phyloP scores from a whole-genome alignment of 2,113 vertebrate genomes.

The Caranx melampygus region DNA sequence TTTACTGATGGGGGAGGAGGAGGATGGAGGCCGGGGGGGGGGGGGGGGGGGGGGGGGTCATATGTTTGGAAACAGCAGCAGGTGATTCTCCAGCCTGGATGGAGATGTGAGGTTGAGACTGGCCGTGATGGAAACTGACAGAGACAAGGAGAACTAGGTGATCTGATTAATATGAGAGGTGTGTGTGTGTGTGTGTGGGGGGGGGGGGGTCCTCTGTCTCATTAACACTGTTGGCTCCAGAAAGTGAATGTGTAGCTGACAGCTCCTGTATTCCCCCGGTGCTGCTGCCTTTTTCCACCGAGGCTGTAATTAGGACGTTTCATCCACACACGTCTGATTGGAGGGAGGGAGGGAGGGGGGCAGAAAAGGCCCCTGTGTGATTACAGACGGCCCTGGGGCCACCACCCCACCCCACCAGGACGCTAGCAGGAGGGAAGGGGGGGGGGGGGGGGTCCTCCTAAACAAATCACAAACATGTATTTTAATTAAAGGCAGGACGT shows the following conservation, averaged over 20 bases:
- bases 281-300: slow-evolving; percentile 47
- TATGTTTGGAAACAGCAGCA: slow-evolving; percentile 15
- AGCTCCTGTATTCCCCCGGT: slow-evolving; percentile 57
- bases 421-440: not conserved
- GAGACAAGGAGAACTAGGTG: slow-evolving; percentile 64
- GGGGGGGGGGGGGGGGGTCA: too few relatives aligned
- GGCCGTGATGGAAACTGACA: slow-evolving; percentile 53
- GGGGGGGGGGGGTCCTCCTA: slow-evolving; percentile 17
- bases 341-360: slow-evolving; percentile 8
- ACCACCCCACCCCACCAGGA: not conserved
- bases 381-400: slow-evolving; percentile 58
- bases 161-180: slow-evolving; percentile 63
- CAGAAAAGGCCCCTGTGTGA: slow-evolving; percentile 39
- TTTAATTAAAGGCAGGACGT: slow-evolving; percentile 53
- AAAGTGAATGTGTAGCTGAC: slow-evolving; percentile 58
- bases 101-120: slow-evolving; percentile 54
- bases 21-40: not conserved
- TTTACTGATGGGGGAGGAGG: slow-evolving; percentile 39
- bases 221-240: slow-evolving; percentile 73
- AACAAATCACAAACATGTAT: slow-evolving; percentile 71
- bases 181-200: not conserved
- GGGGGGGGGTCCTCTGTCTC: slow-evolving; percentile 41
- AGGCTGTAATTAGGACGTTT: slow-evolving; percentile 77
- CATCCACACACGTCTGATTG: slow-evolving; percentile 65
- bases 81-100: slow-evolving; percentile 40